phyloP scores from a whole-genome alignment of 92 coral and sea anemone genomes.

The Heteractis magnifica region DNA sequence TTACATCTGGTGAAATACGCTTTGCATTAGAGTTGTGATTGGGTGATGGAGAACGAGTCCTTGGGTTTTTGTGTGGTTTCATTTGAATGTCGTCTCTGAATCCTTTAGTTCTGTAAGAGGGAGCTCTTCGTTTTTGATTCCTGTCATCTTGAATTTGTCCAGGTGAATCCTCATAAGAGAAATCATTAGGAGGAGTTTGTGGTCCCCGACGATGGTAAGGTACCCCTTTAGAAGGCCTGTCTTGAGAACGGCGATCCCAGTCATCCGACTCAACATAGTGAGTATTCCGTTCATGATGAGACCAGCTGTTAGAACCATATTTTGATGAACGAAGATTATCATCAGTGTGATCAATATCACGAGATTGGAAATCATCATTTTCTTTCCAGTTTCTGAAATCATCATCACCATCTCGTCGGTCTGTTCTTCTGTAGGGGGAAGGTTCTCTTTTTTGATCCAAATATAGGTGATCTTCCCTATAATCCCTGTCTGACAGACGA shows the following conservation, averaged over 20 bases:
- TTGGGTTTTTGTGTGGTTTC: constrained; percentile 75
- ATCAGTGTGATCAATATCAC: constrained; percentile 63
- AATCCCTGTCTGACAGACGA: constrained; percentile 67
- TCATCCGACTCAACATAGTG: constrained; percentile 64
- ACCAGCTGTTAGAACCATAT: constrained; percentile 63
- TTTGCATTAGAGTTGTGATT: constrained; percentile 68
- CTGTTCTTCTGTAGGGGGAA: constrained; percentile 68
- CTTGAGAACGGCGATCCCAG: constrained; percentile 77
- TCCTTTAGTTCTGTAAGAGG: constrained; percentile 65
- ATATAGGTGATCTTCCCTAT: constrained; percentile 66
- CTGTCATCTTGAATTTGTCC: constrained; percentile 60
- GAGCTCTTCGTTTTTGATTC: constrained; percentile 72
- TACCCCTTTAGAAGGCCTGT: constrained; percentile 62
- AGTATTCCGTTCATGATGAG: constrained; percentile 56
- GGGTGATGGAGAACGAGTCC: constrained; percentile 88
- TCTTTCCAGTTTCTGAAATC: constrained; percentile 73
- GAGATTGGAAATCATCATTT: constrained; percentile 52
- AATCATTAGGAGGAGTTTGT: constrained; percentile 80
- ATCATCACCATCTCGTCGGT: constrained; percentile 57
- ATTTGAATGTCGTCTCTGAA: constrained; percentile 60
- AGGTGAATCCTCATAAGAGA: constrained; percentile 64
- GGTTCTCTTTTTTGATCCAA: constrained; percentile 76
- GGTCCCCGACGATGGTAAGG: constrained; percentile 71
- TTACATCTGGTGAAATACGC: constrained; percentile 64
- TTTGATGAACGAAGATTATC: constrained; percentile 57